Evolutionary conservation across 2,888 invertebrate genomes (phyloP).

Genomic region (Zygothrica quintamaculata): DNA sequence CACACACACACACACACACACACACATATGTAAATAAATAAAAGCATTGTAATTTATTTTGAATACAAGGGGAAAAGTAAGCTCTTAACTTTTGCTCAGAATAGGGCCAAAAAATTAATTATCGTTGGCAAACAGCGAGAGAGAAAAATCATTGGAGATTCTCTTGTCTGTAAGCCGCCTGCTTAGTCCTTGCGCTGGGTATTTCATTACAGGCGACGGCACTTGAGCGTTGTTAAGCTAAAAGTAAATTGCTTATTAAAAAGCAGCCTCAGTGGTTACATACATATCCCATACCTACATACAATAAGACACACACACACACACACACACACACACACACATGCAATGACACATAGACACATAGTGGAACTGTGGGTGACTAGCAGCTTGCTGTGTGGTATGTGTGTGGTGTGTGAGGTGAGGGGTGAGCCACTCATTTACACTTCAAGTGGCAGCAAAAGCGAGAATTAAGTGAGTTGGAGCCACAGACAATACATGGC

Average conservation of each 20-base stretch:
- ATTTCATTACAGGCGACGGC: conserved; percentile 68
- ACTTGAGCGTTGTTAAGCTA: conserved; percentile 70
- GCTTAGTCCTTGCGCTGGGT: conserved; percentile 48
- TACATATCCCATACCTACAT: conserved; percentile 31
- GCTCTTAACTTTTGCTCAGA: conserved; percentile 58
- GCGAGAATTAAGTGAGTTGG: conserved; percentile 68
- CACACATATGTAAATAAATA: conserved; percentile 36
- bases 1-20: not conserved
- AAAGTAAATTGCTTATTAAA: conserved; percentile 76
- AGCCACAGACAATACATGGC: conserved; percentile 53
- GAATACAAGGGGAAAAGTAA: conserved; percentile 62
- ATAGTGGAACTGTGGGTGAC: not conserved
- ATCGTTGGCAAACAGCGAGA: conserved; percentile 64
- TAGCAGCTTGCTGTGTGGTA: not conserved
- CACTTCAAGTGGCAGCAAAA: conserved; percentile 74
- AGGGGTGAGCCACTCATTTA: conserved; percentile 68
- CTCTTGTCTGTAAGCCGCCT: conserved; percentile 46
- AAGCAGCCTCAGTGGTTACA: conserved; percentile 57
- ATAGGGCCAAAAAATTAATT: conserved; percentile 68
- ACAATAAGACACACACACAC: conserved; percentile 12
- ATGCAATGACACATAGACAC: not conserved
- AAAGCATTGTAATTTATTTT: conserved; percentile 72
- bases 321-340: conserved; percentile 17
- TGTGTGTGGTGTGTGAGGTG: no score
- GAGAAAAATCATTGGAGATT: conserved; percentile 53